phyloP scores from a whole-genome alignment of 2,888 invertebrate genomes.

The Sarcophaga subvicina region DNA sequence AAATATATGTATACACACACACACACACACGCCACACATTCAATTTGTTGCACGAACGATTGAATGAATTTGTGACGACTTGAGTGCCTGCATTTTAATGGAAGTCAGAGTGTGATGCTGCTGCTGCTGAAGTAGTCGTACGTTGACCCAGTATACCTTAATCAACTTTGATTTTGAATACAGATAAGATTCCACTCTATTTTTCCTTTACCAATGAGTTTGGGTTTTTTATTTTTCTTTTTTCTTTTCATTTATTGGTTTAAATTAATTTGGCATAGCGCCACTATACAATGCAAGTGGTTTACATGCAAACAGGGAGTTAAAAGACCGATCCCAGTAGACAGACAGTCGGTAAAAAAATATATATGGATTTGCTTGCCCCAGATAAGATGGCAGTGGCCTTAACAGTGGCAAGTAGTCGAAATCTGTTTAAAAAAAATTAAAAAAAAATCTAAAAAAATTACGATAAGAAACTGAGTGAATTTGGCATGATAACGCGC shows the following conservation, averaged over 20 bases:
- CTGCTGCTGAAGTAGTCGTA: conserved; percentile 69
- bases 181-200: conserved; percentile 55
- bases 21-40: not conserved
- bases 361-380: not conserved
- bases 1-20: not conserved
- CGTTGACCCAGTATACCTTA: conserved; percentile 71
- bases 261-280: conserved; percentile 68
- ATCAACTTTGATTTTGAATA: conserved; percentile 70
- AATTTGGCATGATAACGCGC: conserved; percentile 9
- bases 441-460: conserved; percentile 25
- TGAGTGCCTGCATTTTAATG: conserved; percentile 10
- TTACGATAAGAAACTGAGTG: conserved; percentile 35
- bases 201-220: too few species aligned
- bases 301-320: not conserved
- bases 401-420: not conserved
- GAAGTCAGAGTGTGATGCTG: conserved; percentile 24
- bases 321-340: not conserved
- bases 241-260: conserved; percentile 36
- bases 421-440: not conserved
- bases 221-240: conserved; percentile 39
- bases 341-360: conserved; percentile 11
- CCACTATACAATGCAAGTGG: conserved; percentile 55
- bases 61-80: conserved; percentile 33
- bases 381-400: not conserved
- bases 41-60: conserved; percentile 32